A percentile compares a stretch with the other conserved stretches of the same genome.
Conservation (phyloP, 2,113 vertebrate species). For the Hipposideros armiger region DNA sequence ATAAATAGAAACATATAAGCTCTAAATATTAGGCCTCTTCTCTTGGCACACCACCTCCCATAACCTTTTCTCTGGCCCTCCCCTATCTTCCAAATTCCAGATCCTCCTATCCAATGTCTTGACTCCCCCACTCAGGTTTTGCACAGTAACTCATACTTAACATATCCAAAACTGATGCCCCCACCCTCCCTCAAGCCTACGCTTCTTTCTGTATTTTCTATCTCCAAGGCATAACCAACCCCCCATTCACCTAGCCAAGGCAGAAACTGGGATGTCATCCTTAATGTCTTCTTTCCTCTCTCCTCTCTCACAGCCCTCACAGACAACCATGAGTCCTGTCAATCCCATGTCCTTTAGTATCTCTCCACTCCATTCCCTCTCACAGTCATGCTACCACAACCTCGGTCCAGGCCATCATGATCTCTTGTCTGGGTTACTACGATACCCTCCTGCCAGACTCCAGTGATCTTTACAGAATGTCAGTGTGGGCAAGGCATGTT, state of each 20-base stretch:
- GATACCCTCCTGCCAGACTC: not conserved
- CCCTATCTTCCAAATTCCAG: not conserved
- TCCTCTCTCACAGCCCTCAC: not conserved
- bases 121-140: not conserved
- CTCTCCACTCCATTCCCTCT: not conserved
- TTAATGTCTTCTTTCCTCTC: not conserved
- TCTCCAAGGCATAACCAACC: not conserved
- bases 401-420: not conserved
- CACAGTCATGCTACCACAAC: not conserved
- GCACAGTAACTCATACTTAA: not conserved
- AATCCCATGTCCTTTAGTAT: not conserved
- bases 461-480: not conserved
- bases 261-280: not conserved
- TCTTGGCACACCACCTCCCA: not conserved
- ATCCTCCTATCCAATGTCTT: not conserved
- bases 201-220: not conserved
- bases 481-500: not conserved
- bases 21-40: not conserved
- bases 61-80: not conserved
- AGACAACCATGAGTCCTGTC: not conserved
- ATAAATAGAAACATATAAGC: slow-evolving; percentile 2
- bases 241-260: not conserved
- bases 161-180: not conserved
- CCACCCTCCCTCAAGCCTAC: not conserved
- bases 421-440: not conserved